These are phyloP conservation scores for Geotrypetes seraphini DNA, from an alignment of 2,797 vertebrate species.

Conservation along the genomic window DNA sequence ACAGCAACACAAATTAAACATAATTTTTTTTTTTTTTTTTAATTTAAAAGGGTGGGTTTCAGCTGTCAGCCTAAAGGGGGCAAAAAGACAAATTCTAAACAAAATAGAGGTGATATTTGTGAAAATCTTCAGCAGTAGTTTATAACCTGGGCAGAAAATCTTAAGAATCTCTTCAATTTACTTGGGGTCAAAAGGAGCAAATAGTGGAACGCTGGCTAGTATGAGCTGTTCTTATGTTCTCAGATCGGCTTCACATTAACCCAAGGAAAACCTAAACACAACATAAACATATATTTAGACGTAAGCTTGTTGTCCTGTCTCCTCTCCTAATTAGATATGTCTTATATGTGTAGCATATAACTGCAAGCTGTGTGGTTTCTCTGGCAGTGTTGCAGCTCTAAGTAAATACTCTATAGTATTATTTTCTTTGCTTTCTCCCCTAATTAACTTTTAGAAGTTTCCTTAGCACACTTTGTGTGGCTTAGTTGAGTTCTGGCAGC, in stretches of 20 bases:
- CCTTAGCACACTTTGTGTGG: constrained; percentile 54
- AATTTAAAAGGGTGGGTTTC: too few species aligned
- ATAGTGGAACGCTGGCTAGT: constrained; percentile 1
- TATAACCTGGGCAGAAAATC: too few species aligned
- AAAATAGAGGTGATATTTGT: too few species aligned
- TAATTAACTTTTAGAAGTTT: constrained; percentile 59
- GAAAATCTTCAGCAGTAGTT: too few species aligned
- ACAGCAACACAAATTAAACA: too few species aligned
- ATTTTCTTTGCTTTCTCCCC: constrained; percentile 57
- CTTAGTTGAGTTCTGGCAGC: constrained; percentile 51
- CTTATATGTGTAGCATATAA: constrained; percentile 47
- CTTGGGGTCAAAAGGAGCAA: constrained; percentile 13
- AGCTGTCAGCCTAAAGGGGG: too few species aligned
- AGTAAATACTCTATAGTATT: constrained; percentile 48
- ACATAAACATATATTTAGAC: constrained; percentile 44
- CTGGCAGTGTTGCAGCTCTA: constrained; percentile 37
- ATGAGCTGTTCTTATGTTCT: constrained; percentile 24
- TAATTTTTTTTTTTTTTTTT: too few species aligned
- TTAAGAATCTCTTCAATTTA: too few species aligned
- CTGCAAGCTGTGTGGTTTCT: constrained; percentile 49
- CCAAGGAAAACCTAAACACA: constrained; percentile 40
- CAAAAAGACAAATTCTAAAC: too few species aligned
- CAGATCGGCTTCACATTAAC: constrained; percentile 28
- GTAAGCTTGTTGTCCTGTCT: constrained; percentile 41
- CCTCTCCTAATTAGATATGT: constrained; percentile 52